Conservation (phyloP, 23 tunicate genomes). For the Halocynthia roretzi region DNA sequence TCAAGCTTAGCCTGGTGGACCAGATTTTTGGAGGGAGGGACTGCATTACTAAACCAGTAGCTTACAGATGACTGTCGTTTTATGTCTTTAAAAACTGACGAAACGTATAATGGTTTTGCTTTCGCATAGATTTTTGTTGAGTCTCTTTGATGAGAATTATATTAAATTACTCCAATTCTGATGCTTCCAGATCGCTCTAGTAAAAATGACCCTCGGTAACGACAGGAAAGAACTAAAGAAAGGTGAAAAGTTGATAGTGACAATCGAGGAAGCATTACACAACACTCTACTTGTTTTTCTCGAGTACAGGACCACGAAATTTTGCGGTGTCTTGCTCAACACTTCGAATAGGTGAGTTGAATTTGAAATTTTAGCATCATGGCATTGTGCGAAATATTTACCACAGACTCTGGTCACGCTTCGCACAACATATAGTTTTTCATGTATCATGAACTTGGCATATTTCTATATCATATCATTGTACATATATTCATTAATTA, state of each 20-base stretch:
- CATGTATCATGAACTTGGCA: not conserved
- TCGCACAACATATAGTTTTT: not conserved
- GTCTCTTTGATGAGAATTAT: no score
- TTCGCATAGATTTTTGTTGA: no score
- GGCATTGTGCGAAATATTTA: not conserved
- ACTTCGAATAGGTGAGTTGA: slow-evolving; percentile 52
- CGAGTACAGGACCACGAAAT: slow-evolving; percentile 34
- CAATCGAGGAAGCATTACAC: slow-evolving; percentile 50
- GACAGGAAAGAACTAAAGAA: slow-evolving; percentile 25
- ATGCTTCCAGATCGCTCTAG: no score
- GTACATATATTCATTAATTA: not conserved
- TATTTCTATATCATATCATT: not conserved
- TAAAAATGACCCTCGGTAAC: slow-evolving; percentile 18
- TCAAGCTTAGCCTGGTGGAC: no score
- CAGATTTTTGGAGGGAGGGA: no score
- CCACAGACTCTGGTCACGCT: not conserved
- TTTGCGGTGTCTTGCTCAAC: slow-evolving; percentile 67
- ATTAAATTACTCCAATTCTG: no score
- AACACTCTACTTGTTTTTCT: slow-evolving; percentile 62
- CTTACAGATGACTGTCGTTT: no score
- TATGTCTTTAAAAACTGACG: no score
- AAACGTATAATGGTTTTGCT: no score
- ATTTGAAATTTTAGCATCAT: not conserved
- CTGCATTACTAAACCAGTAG: no score
- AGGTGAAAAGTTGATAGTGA: slow-evolving; percentile 82